These are phyloP conservation scores for Quiscalus mexicanus DNA, from an alignment of 2,113 vertebrate species.

Conservation along the genomic window DNA sequence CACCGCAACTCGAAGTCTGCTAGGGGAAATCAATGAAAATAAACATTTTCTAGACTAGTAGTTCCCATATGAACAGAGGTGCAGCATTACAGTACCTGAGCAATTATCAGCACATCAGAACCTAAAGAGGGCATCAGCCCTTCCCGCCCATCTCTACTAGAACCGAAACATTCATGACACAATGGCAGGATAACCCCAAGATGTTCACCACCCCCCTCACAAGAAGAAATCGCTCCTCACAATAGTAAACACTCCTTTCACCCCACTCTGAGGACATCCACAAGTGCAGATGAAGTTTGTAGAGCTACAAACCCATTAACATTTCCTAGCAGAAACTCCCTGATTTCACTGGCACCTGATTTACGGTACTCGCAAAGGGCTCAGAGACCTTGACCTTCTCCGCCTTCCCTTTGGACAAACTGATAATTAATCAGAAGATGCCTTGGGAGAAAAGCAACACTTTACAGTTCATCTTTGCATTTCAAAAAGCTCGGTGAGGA, in stretches of 20 bases:
- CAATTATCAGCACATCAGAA: neutral
- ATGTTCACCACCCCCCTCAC: neutral
- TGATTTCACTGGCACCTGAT: neutral
- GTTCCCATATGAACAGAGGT: neutral
- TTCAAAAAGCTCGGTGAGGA: neutral
- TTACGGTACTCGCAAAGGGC: neutral
- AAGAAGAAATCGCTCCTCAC: neutral
- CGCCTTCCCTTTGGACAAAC: neutral
- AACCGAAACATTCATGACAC: rapidly evolving
- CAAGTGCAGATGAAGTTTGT: neutral
- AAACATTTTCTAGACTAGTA: neutral
- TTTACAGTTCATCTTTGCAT: neutral
- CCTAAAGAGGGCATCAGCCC: neutral
- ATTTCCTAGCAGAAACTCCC: neutral
- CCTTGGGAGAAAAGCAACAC: neutral
- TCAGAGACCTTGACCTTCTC: neutral
- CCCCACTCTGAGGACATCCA: neutral
- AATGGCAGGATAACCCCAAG: neutral
- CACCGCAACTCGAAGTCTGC: rapidly evolving
- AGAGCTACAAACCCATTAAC: neutral
- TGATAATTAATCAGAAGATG: neutral
- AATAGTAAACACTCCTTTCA: neutral
- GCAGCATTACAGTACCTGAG: neutral
- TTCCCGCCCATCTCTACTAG: neutral
- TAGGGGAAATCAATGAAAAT: neutral